phyloP scores from a whole-genome alignment of 2,797 vertebrate genomes.

The Cirrhinus mrigala region DNA sequence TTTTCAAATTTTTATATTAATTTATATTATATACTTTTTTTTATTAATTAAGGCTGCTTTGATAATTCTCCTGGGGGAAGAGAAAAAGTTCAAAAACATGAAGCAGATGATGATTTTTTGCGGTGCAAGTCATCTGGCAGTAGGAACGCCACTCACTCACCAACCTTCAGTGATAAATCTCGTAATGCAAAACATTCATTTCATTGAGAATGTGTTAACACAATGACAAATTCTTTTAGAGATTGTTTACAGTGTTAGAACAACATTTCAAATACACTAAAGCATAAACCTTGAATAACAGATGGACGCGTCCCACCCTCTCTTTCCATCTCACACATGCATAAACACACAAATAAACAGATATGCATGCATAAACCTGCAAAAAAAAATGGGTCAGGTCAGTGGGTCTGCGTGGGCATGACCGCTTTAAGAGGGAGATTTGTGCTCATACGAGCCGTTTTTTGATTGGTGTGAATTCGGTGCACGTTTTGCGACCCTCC shows the following conservation, averaged over 20 bases:
- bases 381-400: background rate
- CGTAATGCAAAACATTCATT: background rate
- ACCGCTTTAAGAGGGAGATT: background rate
- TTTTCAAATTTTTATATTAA: background rate
- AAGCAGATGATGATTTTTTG: background rate
- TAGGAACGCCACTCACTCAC: background rate
- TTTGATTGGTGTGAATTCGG: background rate
- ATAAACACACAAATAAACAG: background rate
- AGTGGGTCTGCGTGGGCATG: background rate
- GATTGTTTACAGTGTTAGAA: background rate
- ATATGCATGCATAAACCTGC: background rate
- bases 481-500: background rate
- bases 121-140: background rate
- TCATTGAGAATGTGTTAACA: background rate
- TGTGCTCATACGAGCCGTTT: constrained; percentile 16
- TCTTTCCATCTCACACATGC: background rate
- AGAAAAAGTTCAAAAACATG: background rate
- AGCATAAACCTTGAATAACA: background rate
- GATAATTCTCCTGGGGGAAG: background rate
- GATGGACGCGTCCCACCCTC: background rate
- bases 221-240: background rate
- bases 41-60: background rate
- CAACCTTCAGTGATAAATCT: background rate
- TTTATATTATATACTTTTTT: background rate
- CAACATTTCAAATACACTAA: background rate